These are phyloP conservation scores for Acanthococcus lagerstroemiae DNA, from an alignment of 2,888 invertebrate genomes.

Conservation along the genomic window DNA sequence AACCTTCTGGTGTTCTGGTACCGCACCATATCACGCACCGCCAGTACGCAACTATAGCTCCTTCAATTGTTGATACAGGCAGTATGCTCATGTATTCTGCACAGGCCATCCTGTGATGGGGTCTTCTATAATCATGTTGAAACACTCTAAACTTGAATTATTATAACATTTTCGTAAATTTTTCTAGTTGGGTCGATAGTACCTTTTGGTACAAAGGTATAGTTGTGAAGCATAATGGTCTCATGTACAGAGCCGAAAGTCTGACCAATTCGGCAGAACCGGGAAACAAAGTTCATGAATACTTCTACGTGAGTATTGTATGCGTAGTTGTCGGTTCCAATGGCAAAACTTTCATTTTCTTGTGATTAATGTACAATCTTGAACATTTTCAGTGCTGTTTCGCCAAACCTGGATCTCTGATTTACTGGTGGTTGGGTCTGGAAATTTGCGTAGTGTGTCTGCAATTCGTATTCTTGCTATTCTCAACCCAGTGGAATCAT, in stretches of 20 bases:
- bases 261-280: slow-evolving; percentile 80
- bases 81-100: too few relatives aligned
- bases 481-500: slow-evolving; percentile 22
- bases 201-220: slow-evolving; percentile 67
- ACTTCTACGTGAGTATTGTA: slow-evolving; percentile 50
- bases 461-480: slow-evolving; percentile 19
- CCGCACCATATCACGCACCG: too few relatives aligned
- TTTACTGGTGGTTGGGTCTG: slow-evolving; percentile 14
- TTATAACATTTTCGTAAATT: neutral
- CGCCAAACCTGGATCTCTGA: slow-evolving; percentile 16
- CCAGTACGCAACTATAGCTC: too few relatives aligned
- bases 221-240: slow-evolving; percentile 60
- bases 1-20: too few relatives aligned
- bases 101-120: too few relatives aligned
- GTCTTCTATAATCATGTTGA: too few relatives aligned
- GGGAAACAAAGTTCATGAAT: slow-evolving; percentile 62
- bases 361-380: too few relatives aligned
- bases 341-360: too few relatives aligned
- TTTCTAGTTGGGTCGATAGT: slow-evolving; percentile 47
- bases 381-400: slow-evolving; percentile 25
- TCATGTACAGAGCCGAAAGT: slow-evolving; percentile 64
- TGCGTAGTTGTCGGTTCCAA: too few relatives aligned
- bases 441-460: slow-evolving; percentile 12
- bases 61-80: too few relatives aligned
- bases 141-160: slow-evolving; percentile 1